A percentile compares a stretch with the other conserved stretches of the same genome.
These are phyloP conservation scores for Apteryx owenii DNA, from an alignment of 2,113 vertebrate species.

Conservation along the genomic window DNA sequence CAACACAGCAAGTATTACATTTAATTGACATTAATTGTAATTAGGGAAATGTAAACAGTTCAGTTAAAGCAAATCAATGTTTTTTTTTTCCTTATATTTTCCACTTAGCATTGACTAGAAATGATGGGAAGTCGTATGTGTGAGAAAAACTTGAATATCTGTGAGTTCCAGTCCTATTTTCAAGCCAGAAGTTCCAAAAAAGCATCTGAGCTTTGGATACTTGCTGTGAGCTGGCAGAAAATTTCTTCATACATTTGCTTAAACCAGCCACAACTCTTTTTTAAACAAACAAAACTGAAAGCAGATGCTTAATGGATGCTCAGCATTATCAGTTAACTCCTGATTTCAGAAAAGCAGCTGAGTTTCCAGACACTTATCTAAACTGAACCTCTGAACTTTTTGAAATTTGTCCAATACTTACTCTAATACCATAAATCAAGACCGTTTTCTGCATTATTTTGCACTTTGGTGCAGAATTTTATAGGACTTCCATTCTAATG, in stretches of 20 bases:
- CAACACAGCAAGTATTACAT: conserved; percentile 42
- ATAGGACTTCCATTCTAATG: not conserved
- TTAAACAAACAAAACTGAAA: conserved; percentile 56
- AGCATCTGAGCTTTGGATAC: conserved; percentile 24
- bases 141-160: conserved; percentile 21
- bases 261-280: conserved; percentile 25
- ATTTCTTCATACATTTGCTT: conserved; percentile 47
- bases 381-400: conserved; percentile 26
- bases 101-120: conserved; percentile 22
- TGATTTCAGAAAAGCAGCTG: conserved; percentile 32
- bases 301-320: conserved; percentile 41
- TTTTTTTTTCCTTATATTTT: not conserved
- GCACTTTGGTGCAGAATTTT: not conserved
- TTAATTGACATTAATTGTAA: conserved; percentile 60
- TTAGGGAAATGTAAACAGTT: conserved; percentile 62
- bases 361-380: not conserved
- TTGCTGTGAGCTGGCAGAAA: conserved; percentile 59
- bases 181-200: conserved; percentile 61
- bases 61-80: not conserved
- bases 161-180: conserved; percentile 32
- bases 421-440: not conserved
- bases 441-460: conserved; percentile 24
- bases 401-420: not conserved
- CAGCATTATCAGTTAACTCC: conserved; percentile 32
- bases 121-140: not conserved